Evolutionary conservation across 2,888 invertebrate species (phyloP), one percentile per base, ranked within the genome.

Genomic region (Melipona bicolor): DNA sequence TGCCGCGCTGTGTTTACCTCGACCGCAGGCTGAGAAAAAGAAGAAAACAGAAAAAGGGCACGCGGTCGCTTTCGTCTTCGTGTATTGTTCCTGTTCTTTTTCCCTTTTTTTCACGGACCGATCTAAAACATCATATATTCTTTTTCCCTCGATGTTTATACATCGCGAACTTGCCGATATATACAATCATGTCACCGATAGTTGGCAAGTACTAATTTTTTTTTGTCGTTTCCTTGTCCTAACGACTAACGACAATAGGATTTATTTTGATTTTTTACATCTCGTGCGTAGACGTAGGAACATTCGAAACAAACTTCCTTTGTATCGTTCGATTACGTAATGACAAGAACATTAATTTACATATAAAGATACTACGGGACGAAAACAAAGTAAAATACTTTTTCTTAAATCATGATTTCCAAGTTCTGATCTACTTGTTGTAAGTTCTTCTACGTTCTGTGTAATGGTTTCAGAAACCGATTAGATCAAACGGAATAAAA

Each of bases 1-100:
- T 80, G 83, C 84, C 83, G 81, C 87, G 84, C 80, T 81, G 88
- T 90, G 91, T 90, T 90, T 90, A 90, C 91, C 85, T 90, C 90
- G 79, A 71, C 75, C 75, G 79, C 77, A 79, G 78, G 50, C 69
- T 27, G 81, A 82, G 69, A 76, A 43, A 79, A 80, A 72, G 68
- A 61, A 80, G 76, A 81, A 79, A 79, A 81, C 70, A 78, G 79
- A 80, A 83, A 90, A 86, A 83, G 82, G 72, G 84, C 80, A 84
- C 81, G 88, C 88, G 83, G 85, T 85, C 81, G 81, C 62, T 71
- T 82, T 78, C 83, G 68, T 83, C 67, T 69, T 80, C 72, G 3
- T 67, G 75, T 76, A 79, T 81, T 75, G 76, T 81, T 73, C 11
- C 43, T 49, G 61, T 43, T 61, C 32, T 36, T 54, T 54, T 78